Percentiles rank a stretch among this genome's conserved stretches.
phyloP scores from a whole-genome alignment of 2,113 vertebrate genomes.

The Eupsittula cactorum region DNA sequence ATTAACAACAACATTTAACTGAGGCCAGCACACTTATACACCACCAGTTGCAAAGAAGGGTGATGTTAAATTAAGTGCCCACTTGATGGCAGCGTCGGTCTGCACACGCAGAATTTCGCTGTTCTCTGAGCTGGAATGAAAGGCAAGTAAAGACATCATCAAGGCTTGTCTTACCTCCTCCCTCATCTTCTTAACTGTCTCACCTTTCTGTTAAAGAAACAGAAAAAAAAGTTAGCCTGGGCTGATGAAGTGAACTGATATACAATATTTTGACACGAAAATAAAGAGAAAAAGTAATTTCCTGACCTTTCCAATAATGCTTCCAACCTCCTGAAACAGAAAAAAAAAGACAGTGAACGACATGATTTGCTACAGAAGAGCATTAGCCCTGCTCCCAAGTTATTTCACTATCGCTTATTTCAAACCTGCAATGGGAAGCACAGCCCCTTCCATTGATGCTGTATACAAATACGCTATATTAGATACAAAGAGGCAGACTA shows the following conservation, averaged over 20 bases:
- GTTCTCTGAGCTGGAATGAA: background rate
- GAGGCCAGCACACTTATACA: background rate
- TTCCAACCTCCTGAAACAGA: conserved; percentile 87
- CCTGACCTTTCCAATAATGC: conserved; percentile 92
- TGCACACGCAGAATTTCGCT: background rate
- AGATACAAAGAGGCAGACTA: background rate
- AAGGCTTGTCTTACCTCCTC: conserved; percentile 85
- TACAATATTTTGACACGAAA: conserved; percentile 21
- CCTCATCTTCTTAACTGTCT: conserved; percentile 95
- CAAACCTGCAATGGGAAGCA: background rate
- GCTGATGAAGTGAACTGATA: background rate
- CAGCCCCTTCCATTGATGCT: background rate
- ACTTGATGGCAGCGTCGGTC: conserved; percentile 53
- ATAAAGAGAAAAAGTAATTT: conserved; percentile 33
- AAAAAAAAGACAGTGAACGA: conserved; percentile 27
- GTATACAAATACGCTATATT: background rate
- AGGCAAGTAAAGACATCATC: conserved; percentile 48
- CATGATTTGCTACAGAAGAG: background rate
- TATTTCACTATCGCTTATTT: background rate
- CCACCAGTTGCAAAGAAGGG: background rate
- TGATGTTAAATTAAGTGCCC: background rate
- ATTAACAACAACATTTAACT: background rate
- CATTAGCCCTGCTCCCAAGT: background rate
- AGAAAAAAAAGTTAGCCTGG: conserved; percentile 34
- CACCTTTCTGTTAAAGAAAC: conserved; percentile 86